Evolutionary conservation across 2,113 vertebrate genomes (phyloP).

Genomic region (Pogonocichla stellata): DNA sequence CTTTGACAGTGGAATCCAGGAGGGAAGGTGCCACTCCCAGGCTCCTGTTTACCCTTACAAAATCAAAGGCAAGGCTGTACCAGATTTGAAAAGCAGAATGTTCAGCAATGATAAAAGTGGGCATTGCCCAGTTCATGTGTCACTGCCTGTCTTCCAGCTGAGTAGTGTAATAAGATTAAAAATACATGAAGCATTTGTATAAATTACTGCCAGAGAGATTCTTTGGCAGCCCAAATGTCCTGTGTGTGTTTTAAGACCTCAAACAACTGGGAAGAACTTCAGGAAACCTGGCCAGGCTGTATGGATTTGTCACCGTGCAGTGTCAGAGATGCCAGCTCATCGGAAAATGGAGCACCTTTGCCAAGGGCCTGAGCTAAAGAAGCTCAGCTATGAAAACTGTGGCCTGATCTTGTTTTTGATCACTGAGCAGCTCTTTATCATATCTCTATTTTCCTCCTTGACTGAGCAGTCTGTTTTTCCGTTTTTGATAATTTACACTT

Average conservation of each 20-base stretch:
- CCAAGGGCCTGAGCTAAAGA: not conserved
- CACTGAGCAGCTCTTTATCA: not conserved
- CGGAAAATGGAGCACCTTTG: not conserved
- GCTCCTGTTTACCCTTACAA: not conserved
- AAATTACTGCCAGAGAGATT: not conserved
- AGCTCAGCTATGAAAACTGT: not conserved
- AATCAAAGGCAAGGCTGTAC: not conserved
- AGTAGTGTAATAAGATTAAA: not conserved
- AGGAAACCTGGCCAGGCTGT: not conserved
- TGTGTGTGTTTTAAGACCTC: not conserved
- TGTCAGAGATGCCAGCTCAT: not conserved
- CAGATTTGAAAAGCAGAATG: not conserved
- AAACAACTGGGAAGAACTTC: not conserved
- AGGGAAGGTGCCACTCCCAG: not conserved
- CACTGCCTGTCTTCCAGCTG: not conserved
- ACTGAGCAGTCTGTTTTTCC: not conserved
- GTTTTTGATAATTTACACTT: not conserved
- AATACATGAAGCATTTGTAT: not conserved
- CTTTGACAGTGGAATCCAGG: not conserved
- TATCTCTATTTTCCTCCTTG: not conserved
- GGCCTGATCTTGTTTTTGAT: not conserved
- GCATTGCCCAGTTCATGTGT: not conserved
- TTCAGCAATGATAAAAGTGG: not conserved
- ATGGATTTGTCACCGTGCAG: not conserved
- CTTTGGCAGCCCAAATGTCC: fast-evolving